Conservation (phyloP, 2,113 vertebrate species). For the Colistium nudipinnis region DNA sequence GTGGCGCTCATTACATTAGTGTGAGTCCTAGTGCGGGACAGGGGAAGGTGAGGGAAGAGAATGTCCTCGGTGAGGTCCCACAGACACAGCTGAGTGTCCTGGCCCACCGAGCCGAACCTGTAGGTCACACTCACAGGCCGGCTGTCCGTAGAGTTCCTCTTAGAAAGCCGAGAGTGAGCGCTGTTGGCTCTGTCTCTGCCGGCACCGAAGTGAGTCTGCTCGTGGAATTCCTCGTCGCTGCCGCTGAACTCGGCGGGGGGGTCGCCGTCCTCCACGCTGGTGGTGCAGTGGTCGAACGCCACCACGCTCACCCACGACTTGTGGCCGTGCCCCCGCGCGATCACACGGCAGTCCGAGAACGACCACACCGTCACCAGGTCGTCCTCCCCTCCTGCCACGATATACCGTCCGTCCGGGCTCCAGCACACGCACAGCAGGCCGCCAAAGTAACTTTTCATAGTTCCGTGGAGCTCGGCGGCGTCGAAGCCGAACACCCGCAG, state of each 20-base stretch:
- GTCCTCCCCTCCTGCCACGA: conserved; percentile 97
- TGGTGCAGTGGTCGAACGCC: conserved; percentile 96
- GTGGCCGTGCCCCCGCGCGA: conserved; percentile 95
- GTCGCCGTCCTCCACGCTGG: conserved; percentile 94
- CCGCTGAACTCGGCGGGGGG: conserved; percentile 93
- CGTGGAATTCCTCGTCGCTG: conserved; percentile 97
- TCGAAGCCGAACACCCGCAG: conserved; percentile 97
- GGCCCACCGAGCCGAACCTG: conserved; percentile 97
- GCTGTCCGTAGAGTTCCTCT: conserved; percentile 97
- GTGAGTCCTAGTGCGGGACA: conserved; percentile 96
- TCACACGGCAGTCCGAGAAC: conserved; percentile 93
- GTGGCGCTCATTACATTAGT: conserved; percentile 98
- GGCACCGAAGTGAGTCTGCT: conserved; percentile 89
- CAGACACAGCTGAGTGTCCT: conserved; percentile 97
- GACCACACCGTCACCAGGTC: conserved; percentile 99
- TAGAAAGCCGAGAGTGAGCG: conserved; percentile 93
- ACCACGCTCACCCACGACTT: conserved; percentile 99
- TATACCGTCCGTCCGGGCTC: conserved; percentile 97
- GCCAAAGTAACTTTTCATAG: conserved; percentile 99
- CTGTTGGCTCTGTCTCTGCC: conserved; percentile 94
- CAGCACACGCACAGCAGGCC: conserved; percentile 98
- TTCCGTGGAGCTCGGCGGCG: conserved; percentile 94
- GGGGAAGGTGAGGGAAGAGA: conserved; percentile 96
- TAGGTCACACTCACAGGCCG: conserved; percentile 96
- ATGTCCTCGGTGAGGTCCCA: conserved; percentile 99